Percentiles rank a stretch among this genome's conserved stretches.
Evolutionary conservation across 2,888 invertebrate species (phyloP).

Genomic region (Galeopsomyia nigrocyanea): DNA sequence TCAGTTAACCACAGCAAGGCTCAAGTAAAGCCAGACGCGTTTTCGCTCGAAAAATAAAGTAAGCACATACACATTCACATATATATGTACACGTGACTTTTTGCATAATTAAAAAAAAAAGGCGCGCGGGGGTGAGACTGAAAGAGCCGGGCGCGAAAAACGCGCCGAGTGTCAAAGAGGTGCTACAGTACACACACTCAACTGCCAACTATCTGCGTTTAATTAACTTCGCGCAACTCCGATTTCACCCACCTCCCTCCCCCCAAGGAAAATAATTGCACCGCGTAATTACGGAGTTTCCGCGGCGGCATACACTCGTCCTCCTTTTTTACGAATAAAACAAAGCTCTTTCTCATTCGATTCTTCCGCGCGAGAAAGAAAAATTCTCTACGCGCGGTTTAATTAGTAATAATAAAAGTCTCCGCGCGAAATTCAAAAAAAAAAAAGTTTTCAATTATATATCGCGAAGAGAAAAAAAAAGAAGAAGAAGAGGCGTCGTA

Average conservation of each 20-base stretch:
- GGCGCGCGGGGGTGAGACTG: too few relatives aligned
- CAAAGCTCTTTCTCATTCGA: too few relatives aligned
- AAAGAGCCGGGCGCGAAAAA: neutral
- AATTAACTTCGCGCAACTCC: slow-evolving; percentile 61
- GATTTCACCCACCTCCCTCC: slow-evolving; percentile 50
- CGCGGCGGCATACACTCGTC: slow-evolving; percentile 12
- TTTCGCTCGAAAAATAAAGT: too few relatives aligned
- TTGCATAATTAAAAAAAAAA: too few relatives aligned
- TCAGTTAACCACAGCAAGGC: too few relatives aligned
- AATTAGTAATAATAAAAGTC: slow-evolving; percentile 32
- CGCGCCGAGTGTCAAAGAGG: neutral
- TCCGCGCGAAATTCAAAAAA: slow-evolving; percentile 3
- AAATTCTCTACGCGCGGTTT: slow-evolving; percentile 14
- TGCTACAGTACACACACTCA: neutral
- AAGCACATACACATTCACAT: too few relatives aligned
- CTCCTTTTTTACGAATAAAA: neutral
- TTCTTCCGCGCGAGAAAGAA: neutral
- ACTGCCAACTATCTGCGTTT: slow-evolving; percentile 54
- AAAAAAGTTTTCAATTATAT: slow-evolving; percentile 43
- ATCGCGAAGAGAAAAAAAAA: neutral
- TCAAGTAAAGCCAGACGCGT: too few relatives aligned
- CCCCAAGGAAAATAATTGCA: slow-evolving; percentile 58
- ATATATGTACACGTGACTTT: too few relatives aligned
- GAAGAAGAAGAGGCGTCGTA: neutral
- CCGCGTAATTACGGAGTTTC: slow-evolving; percentile 59